These are phyloP conservation scores for Leucosticte australis DNA, from an alignment of 2,113 vertebrate genomes.

Conservation along the genomic window DNA sequence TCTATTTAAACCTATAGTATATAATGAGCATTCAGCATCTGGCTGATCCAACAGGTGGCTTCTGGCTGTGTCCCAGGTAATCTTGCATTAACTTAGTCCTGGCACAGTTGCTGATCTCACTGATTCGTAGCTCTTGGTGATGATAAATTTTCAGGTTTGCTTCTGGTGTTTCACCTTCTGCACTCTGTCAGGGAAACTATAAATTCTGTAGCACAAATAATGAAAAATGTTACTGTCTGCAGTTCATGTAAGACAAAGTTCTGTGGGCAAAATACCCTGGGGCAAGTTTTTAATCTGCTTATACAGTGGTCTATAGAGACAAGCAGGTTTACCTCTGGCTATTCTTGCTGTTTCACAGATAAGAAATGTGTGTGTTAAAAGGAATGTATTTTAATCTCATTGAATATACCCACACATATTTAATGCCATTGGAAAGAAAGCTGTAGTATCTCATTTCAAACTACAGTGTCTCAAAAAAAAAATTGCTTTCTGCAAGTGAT, in stretches of 20 bases:
- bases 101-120: background rate
- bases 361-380: background rate
- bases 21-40: background rate
- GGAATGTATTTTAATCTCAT: background rate
- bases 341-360: background rate
- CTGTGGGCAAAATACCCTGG: background rate
- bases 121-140: background rate
- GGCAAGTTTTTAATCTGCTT: background rate
- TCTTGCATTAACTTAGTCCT: background rate
- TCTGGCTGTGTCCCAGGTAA: background rate
- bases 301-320: background rate
- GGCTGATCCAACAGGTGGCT: background rate
- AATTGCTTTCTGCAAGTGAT: background rate
- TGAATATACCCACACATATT: background rate
- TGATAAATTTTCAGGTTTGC: background rate
- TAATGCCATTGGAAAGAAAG: background rate
- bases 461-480: background rate
- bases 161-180: background rate
- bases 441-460: background rate
- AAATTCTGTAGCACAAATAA: background rate
- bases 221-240: background rate
- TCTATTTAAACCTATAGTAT: background rate
- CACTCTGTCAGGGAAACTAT: background rate
- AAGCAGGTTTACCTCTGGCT: background rate
- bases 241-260: background rate